phyloP scores from a whole-genome alignment of 2,888 invertebrate genomes.

The Scelioninae gen. 1 region DNA sequence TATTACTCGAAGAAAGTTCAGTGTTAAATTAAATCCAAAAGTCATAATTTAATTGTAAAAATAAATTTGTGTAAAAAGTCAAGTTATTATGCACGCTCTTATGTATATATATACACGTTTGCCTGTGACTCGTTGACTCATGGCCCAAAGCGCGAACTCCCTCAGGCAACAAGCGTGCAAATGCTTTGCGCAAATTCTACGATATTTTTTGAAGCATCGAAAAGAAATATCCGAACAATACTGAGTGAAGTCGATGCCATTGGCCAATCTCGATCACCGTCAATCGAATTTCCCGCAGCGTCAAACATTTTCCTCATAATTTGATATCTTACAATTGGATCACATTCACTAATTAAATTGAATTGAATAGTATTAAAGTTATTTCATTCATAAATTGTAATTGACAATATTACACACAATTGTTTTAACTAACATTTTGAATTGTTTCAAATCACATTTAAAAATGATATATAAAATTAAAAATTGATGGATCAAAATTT shows the following conservation, averaged over 20 bases:
- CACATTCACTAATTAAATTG: background rate
- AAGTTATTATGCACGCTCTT: constrained; percentile 4
- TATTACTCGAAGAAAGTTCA: no score
- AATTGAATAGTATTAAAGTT: background rate
- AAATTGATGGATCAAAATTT: no score
- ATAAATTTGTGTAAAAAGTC: constrained; percentile 3
- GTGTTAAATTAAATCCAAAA: background rate
- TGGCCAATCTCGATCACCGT: constrained; percentile 9
- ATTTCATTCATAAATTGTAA: background rate
- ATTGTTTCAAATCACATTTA: no score
- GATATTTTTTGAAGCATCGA: constrained; percentile 22
- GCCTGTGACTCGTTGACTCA: constrained; percentile 19
- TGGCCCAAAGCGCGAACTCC: constrained; percentile 31
- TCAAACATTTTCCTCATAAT: background rate
- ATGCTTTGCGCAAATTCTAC: constrained; percentile 20
- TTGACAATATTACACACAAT: background rate
- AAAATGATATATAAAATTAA: no score
- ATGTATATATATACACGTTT: background rate
- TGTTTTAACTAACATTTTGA: no score
- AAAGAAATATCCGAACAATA: constrained; percentile 16
- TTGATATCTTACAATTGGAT: constrained; percentile 12
- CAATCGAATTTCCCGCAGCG: constrained; percentile 9
- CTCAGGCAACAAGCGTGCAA: constrained; percentile 26
- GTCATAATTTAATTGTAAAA: constrained; percentile 16
- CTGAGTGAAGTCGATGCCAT: constrained; percentile 9